A percentile compares a stretch with the other conserved stretches of the same genome.
phyloP scores from a whole-genome alignment of 2,113 vertebrate species.

The Equus przewalskii region DNA sequence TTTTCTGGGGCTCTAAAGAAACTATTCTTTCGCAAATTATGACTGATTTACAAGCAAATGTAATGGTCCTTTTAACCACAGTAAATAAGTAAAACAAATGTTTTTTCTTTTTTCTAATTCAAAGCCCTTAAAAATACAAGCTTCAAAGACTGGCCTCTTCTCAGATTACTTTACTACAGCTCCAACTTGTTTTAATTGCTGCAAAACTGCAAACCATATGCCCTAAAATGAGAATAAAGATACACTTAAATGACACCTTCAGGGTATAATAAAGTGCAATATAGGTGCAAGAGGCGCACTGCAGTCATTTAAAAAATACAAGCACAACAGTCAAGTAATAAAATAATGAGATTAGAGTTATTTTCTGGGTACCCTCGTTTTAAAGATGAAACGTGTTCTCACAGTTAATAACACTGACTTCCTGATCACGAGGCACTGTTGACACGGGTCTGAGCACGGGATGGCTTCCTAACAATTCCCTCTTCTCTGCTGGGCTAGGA shows the following conservation, averaged over 20 bases:
- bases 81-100: slow-evolving; percentile 66
- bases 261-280: neutral
- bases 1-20: slow-evolving; percentile 67
- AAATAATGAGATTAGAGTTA: neutral
- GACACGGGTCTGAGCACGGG: fast-evolving
- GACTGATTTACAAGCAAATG: slow-evolving; percentile 74
- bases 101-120: neutral
- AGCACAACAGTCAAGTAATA: neutral
- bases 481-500: neutral
- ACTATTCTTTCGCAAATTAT: slow-evolving; percentile 63
- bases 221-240: slow-evolving; percentile 49
- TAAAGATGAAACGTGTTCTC: neutral
- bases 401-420: neutral
- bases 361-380: slow-evolving; percentile 15
- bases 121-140: slow-evolving; percentile 62
- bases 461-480: neutral
- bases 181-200: slow-evolving; percentile 47
- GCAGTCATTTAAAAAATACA: neutral
- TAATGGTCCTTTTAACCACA: slow-evolving; percentile 68
- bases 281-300: neutral
- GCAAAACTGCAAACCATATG: slow-evolving; percentile 65
- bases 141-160: slow-evolving; percentile 67
- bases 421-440: neutral
- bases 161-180: slow-evolving; percentile 56
- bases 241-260: neutral